These are phyloP conservation scores for Cordilura impudica DNA, from an alignment of 2,888 invertebrate genomes.

Conservation along the genomic window DNA sequence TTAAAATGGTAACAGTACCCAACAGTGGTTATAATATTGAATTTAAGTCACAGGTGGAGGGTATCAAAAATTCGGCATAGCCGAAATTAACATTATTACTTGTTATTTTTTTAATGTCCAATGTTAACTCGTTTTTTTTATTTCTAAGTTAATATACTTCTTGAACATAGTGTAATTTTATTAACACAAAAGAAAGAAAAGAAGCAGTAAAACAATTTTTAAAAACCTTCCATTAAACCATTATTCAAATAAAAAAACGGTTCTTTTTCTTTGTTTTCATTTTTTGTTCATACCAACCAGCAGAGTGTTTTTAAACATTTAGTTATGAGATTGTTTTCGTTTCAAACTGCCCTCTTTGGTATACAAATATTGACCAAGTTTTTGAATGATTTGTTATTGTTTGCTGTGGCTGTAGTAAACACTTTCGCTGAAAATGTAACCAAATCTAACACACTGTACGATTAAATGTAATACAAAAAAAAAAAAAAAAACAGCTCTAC, in stretches of 20 bases:
- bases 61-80: no score
- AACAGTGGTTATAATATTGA: no score
- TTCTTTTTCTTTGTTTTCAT: constrained; percentile 65
- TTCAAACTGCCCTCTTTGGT: constrained; percentile 31
- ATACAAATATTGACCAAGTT: constrained; percentile 29
- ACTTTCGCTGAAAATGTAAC: constrained; percentile 54
- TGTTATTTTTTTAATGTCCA: no score
- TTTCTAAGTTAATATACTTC: no score
- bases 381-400: not conserved
- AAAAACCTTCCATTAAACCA: constrained; percentile 31
- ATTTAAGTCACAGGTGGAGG: no score
- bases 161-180: not conserved
- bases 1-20: no score
- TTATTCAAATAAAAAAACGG: constrained; percentile 70
- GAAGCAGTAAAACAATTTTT: constrained; percentile 1
- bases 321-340: constrained; percentile 23
- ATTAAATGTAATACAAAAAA: not conserved
- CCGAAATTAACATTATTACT: no score
- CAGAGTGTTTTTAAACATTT: not conserved
- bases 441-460: constrained; percentile 26
- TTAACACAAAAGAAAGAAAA: constrained; percentile 8
- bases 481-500: not conserved
- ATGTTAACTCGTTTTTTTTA: no score
- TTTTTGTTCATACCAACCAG: constrained; percentile 13
- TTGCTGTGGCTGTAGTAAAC: constrained; percentile 52